These are phyloP conservation scores for Alosa alosa DNA, from an alignment of 2,113 vertebrate species.

Conservation along the genomic window DNA sequence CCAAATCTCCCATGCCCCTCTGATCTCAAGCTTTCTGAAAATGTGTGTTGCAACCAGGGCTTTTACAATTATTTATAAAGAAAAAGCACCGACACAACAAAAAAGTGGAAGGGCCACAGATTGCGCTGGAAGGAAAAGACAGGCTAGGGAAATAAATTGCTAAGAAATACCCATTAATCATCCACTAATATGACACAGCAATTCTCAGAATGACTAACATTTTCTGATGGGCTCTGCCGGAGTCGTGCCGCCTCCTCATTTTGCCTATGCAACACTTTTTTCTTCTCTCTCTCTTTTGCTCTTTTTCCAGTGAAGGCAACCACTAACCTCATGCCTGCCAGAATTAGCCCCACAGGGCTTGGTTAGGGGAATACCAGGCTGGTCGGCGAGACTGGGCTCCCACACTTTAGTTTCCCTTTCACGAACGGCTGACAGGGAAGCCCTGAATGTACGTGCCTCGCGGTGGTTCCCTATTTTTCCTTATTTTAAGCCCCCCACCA, in stretches of 20 bases:
- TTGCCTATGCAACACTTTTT: constrained; percentile 28
- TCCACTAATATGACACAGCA: constrained; percentile 39
- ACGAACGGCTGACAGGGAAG: constrained; percentile 38
- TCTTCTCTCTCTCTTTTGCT: background rate
- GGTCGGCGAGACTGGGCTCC: constrained; percentile 23
- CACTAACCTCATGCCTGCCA: constrained; percentile 23
- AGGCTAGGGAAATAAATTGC: background rate
- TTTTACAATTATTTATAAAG: constrained; percentile 15
- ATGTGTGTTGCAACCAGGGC: background rate
- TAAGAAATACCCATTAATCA: constrained; percentile 28
- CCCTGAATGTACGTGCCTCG: constrained; percentile 33
- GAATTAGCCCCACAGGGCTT: constrained; percentile 38
- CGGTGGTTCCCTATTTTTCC: constrained; percentile 32
- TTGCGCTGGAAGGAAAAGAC: background rate
- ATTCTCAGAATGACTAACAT: constrained; percentile 45
- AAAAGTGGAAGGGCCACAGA: constrained; percentile 16
- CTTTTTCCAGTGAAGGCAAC: constrained; percentile 44
- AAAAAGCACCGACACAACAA: constrained; percentile 10
- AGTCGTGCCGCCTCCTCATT: constrained; percentile 24
- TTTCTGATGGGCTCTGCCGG: constrained; percentile 32
- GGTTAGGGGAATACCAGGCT: constrained; percentile 47
- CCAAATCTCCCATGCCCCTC: background rate
- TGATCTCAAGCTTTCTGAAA: background rate
- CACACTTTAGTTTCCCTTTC: constrained; percentile 14
- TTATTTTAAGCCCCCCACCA: background rate